Evolutionary conservation across 2,888 invertebrate species (phyloP).

Genomic region (Clanis bilineata): DNA sequence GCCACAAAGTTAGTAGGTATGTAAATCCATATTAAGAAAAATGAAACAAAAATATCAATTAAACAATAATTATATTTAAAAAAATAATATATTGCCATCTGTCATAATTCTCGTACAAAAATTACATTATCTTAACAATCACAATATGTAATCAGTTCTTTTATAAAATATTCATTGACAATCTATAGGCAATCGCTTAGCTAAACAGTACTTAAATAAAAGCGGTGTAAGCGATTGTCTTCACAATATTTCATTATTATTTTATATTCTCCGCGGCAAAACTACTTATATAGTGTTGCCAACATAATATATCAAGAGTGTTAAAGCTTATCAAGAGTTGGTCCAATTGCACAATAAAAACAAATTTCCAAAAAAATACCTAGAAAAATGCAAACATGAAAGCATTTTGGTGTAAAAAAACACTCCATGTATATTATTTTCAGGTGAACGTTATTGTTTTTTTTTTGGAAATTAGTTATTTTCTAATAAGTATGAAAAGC

Average conservation of each 20-base stretch:
- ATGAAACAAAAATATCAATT: not conserved
- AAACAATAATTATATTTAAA: conserved; percentile 12
- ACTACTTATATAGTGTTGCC: not conserved
- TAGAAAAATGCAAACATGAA: conserved; percentile 7
- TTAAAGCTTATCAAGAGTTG: conserved; percentile 1
- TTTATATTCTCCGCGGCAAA: not conserved
- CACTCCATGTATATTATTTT: conserved; percentile 1
- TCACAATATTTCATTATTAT: conserved; percentile 7
- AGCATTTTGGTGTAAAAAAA: not conserved
- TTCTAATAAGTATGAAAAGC: not conserved
- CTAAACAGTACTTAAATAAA: not conserved
- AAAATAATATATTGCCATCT: conserved; percentile 14
- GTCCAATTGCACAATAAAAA: not conserved
- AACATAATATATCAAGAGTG: not conserved
- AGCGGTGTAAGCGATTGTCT: not conserved
- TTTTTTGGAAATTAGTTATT: not conserved
- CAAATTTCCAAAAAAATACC: not conserved
- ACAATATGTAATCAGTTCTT: conserved; percentile 53
- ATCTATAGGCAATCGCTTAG: not conserved
- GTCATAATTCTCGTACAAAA: conserved; percentile 11
- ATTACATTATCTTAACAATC: conserved; percentile 15
- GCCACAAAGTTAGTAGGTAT: too few relatives aligned
- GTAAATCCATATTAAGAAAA: too few relatives aligned
- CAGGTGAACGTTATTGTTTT: not conserved
- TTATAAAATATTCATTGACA: conserved; percentile 32